Conservation (phyloP, 2,888 invertebrate genomes). For the Lycaena phlaeas region DNA sequence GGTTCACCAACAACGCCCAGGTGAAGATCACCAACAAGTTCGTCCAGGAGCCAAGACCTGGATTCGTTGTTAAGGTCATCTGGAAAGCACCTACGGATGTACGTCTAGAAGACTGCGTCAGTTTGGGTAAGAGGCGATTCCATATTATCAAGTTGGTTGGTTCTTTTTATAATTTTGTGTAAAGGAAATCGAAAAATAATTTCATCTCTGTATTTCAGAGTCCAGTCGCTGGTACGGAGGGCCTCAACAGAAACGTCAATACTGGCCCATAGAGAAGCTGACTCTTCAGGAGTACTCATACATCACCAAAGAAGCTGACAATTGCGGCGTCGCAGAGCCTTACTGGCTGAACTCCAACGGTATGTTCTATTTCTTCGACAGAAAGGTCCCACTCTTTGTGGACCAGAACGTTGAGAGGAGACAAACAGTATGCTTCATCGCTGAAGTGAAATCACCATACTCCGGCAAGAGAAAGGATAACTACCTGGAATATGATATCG, state of each 20-base stretch:
- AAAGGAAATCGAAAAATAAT: no score
- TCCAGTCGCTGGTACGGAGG: constrained; percentile 77
- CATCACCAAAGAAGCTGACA: constrained; percentile 70
- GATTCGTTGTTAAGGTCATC: constrained; percentile 39
- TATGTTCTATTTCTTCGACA: constrained; percentile 75
- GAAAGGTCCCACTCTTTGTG: constrained; percentile 76
- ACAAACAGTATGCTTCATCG: constrained; percentile 65
- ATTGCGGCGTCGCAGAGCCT: constrained; percentile 73
- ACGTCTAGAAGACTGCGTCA: constrained; percentile 46
- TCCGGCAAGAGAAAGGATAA: constrained; percentile 45
- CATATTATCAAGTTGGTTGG: no score
- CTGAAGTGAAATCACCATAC: constrained; percentile 61
- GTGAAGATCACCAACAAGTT: constrained; percentile 40
- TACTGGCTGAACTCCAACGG: constrained; percentile 81
- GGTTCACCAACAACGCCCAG: constrained; percentile 43
- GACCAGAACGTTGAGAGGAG: constrained; percentile 71
- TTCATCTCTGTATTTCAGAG: no score
- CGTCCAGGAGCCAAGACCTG: constrained; percentile 29
- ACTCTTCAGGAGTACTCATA: constrained; percentile 67
- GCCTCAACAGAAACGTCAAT: constrained; percentile 71
- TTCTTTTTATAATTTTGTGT: no score
- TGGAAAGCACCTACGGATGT: constrained; percentile 43
- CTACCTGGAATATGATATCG: constrained; percentile 73
- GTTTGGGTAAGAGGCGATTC: constrained; percentile 42
- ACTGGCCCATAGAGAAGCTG: constrained; percentile 75